phyloP scores from a whole-genome alignment of 2,113 vertebrate species.

The Catagonus wagneri region DNA sequence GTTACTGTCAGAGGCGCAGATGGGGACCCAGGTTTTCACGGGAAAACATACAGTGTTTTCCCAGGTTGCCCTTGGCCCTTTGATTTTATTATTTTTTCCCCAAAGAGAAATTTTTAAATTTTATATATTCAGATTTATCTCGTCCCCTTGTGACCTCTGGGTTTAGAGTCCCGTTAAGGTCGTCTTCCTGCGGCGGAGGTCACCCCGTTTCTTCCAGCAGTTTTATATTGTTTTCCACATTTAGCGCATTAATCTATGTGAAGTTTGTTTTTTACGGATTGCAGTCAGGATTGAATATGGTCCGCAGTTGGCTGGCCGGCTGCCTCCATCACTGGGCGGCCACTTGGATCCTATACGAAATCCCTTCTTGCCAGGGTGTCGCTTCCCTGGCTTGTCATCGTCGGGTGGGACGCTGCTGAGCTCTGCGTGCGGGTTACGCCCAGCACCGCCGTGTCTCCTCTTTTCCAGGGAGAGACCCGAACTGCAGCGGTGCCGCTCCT shows the following conservation, averaged over 20 bases:
- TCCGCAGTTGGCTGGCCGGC: not conserved
- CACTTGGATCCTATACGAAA: rapidly evolving
- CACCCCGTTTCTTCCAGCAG: not conserved
- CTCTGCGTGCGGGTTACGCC: not conserved
- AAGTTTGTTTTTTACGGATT: not conserved
- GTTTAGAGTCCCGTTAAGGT: not conserved
- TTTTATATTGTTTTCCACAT: not conserved
- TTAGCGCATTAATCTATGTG: not conserved
- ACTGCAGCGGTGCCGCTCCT: rapidly evolving
- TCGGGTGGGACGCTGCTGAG: not conserved
- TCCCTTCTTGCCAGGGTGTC: not conserved
- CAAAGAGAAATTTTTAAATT: not conserved
- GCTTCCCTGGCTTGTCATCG: too few species aligned
- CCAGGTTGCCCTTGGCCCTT: not conserved
- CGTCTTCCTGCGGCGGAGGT: not conserved
- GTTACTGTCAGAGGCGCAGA: not conserved
- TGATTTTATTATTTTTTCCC: not conserved
- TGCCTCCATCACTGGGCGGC: not conserved
- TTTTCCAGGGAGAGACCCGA: not conserved
- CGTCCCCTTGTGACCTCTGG: not conserved
- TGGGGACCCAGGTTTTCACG: not conserved
- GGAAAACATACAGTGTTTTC: too few species aligned
- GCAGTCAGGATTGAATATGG: not conserved
- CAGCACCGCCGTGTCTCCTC: rapidly evolving
- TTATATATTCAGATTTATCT: not conserved